phyloP scores from a whole-genome alignment of 2,797 vertebrate genomes.

The Phataginus tricuspis region DNA sequence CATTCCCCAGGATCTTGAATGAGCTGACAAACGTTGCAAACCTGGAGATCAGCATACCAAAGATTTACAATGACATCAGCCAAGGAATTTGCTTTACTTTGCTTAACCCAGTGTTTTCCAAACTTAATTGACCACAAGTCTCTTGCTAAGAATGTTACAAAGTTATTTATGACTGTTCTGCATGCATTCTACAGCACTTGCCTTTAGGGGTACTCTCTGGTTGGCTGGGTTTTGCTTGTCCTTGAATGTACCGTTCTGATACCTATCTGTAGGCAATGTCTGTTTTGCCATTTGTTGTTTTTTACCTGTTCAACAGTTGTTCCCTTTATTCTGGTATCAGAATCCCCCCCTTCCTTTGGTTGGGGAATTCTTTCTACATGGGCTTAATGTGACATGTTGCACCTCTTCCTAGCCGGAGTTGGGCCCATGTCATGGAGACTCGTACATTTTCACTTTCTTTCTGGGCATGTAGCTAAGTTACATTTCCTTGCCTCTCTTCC shows the following conservation, averaged over 20 bases:
- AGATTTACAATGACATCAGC: neutral
- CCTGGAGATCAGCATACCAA: neutral
- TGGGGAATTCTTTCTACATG: neutral
- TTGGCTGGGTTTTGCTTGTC: neutral
- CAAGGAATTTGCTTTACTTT: neutral
- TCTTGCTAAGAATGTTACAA: neutral
- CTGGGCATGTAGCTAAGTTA: neutral
- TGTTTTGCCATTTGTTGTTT: neutral
- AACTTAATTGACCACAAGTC: neutral
- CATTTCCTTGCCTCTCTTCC: neutral
- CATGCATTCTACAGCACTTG: neutral
- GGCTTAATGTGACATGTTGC: neutral
- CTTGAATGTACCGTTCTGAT: neutral
- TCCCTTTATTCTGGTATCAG: neutral
- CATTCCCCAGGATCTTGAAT: neutral
- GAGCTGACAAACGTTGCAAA: neutral
- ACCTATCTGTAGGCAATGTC: neutral
- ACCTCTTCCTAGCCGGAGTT: neutral
- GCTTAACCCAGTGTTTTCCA: slow-evolving; percentile 7
- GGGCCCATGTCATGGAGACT: neutral
- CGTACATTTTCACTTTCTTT: neutral
- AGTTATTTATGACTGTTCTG: neutral
- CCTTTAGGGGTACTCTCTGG: neutral
- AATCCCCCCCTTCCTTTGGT: neutral
- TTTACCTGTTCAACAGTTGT: neutral